These are phyloP conservation scores for Daboia siamensis DNA, from an alignment of 2,113 vertebrate species.

Conservation along the genomic window DNA sequence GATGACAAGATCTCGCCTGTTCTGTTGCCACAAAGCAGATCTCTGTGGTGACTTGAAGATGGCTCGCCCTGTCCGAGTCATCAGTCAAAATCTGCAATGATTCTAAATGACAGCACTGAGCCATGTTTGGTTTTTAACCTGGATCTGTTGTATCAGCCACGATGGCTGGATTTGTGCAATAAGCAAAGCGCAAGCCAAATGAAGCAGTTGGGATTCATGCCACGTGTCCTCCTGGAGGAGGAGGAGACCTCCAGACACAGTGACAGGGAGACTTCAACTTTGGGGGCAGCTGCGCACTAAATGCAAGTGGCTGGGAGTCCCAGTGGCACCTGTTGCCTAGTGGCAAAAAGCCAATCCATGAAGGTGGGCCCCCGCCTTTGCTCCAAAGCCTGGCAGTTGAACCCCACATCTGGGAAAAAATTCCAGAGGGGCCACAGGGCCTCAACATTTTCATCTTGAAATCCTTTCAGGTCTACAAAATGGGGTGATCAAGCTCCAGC, in stretches of 20 bases:
- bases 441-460: background rate
- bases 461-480: conserved; percentile 80
- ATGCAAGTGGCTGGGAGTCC: background rate
- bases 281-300: background rate
- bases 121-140: background rate
- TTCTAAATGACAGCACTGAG: background rate
- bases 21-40: background rate
- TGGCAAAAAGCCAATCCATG: background rate
- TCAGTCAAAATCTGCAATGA: background rate
- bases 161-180: background rate
- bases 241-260: background rate
- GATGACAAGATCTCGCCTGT: background rate
- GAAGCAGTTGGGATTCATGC: background rate
- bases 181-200: background rate
- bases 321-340: background rate
- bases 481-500: conserved; percentile 74
- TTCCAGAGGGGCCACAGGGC: background rate
- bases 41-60: background rate
- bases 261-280: background rate
- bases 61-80: background rate
- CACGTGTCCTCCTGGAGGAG: background rate
- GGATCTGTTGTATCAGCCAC: background rate
- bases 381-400: background rate
- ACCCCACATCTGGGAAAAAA: background rate
- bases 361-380: background rate